Percentiles rank a stretch among this genome's conserved stretches.
Evolutionary conservation across 2,888 invertebrate genomes (phyloP).

Genomic region (Scrobipalpa atriplicella): DNA sequence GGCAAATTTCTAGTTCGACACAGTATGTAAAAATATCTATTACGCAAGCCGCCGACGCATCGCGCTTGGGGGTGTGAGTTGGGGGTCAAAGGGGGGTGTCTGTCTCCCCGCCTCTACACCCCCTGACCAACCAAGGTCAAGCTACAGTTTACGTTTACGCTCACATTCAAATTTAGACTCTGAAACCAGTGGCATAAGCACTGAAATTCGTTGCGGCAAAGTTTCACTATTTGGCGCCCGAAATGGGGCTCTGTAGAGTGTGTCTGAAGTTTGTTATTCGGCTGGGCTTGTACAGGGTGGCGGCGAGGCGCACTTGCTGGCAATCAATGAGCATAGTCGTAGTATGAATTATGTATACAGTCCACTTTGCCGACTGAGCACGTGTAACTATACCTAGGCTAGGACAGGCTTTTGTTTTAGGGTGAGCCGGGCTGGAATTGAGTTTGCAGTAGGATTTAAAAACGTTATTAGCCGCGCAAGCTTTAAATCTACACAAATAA

Average conservation of each 20-base stretch:
- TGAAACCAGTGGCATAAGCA: conserved; percentile 28
- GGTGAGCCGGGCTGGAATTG: neutral
- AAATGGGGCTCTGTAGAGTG: conserved; percentile 1
- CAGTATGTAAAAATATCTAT: conserved; percentile 70
- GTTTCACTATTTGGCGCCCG: conserved; percentile 16
- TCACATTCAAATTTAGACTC: conserved; percentile 43
- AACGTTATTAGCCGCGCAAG: too few species aligned
- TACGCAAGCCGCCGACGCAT: conserved; percentile 71
- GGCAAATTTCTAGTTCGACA: conserved; percentile 29
- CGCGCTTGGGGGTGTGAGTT: conserved; percentile 44
- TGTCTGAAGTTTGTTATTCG: neutral
- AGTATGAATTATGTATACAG: conserved; percentile 22
- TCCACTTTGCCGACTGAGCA: neutral
- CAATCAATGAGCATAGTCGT: conserved; percentile 22
- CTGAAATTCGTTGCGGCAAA: neutral
- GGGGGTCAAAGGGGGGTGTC: conserved; percentile 34
- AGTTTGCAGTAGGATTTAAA: neutral
- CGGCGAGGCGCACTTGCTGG: neutral
- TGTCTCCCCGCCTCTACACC: conserved; percentile 48
- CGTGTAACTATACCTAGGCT: conserved; percentile 6
- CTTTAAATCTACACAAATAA: too few species aligned
- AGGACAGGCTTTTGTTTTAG: conserved; percentile 2
- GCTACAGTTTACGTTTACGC: conserved; percentile 47
- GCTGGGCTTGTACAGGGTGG: neutral
- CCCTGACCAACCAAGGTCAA: conserved; percentile 71